These are phyloP conservation scores for Trichoplusia ni DNA, from an alignment of 1,140 invertebrate species.

Conservation along the genomic window DNA sequence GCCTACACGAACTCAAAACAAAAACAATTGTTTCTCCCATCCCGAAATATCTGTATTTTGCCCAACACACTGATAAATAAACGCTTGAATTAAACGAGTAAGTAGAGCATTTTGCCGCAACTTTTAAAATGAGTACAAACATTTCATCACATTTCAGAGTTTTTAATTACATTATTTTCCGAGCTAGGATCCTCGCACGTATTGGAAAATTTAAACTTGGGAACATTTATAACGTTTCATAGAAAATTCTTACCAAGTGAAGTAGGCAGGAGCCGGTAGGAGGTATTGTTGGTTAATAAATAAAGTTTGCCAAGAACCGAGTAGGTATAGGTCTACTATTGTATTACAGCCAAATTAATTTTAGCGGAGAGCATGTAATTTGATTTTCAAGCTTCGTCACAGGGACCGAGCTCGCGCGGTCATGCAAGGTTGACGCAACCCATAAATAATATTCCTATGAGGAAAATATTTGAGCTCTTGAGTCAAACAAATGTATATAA, in stretches of 20 bases:
- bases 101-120: slow-evolving; percentile 11
- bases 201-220: slow-evolving; percentile 36
- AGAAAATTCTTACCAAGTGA: slow-evolving; percentile 18
- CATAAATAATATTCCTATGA: too few relatives aligned
- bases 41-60: neutral
- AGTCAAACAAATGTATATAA: too few relatives aligned
- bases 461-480: too few relatives aligned
- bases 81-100: slow-evolving; percentile 8
- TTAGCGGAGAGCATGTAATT: neutral
- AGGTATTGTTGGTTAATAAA: slow-evolving; percentile 8
- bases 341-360: slow-evolving; percentile 5
- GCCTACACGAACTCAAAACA: slow-evolving; percentile 35
- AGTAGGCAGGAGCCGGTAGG: neutral
- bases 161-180: slow-evolving; percentile 53
- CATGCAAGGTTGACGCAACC: neutral
- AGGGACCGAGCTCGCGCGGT: neutral
- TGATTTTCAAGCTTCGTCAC: neutral
- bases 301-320: slow-evolving; percentile 3
- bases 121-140: slow-evolving; percentile 23
- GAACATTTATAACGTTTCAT: slow-evolving; percentile 32
- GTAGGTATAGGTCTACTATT: slow-evolving; percentile 10
- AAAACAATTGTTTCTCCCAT: slow-evolving; percentile 29
- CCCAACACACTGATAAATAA: slow-evolving; percentile 2
- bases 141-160: slow-evolving; percentile 41
- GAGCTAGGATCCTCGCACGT: slow-evolving; percentile 45